phyloP scores from a whole-genome alignment of 2,888 invertebrate genomes.

The Agrypnus murinus region DNA sequence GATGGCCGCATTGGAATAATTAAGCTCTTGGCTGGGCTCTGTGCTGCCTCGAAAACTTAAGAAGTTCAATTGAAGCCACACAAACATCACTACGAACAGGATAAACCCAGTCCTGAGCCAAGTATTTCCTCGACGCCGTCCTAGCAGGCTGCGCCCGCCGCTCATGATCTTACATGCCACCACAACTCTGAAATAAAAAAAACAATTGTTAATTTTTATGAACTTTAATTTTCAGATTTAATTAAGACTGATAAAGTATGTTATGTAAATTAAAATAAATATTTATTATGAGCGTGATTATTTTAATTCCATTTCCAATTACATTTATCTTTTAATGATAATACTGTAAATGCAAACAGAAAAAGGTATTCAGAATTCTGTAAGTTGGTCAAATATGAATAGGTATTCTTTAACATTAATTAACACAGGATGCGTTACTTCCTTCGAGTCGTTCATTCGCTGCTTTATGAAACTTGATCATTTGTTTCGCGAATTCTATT shows the following conservation, averaged over 20 bases:
- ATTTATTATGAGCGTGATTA: no score
- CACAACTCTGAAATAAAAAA: constrained; percentile 37
- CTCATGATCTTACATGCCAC: constrained; percentile 68
- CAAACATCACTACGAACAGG: constrained; percentile 72
- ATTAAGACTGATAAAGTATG: neutral
- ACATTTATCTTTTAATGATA: no score
- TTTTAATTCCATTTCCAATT: no score
- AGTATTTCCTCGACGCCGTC: constrained; percentile 68
- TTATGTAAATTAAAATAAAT: no score
- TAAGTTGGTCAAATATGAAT: constrained; percentile 4
- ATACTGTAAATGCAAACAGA: neutral
- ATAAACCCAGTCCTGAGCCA: constrained; percentile 68
- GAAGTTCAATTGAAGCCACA: constrained; percentile 78
- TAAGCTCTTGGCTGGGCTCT: constrained; percentile 72
- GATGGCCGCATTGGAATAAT: constrained; percentile 86
- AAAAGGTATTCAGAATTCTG: constrained; percentile 5
- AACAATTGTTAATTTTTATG: neutral
- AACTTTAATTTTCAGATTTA: neutral
- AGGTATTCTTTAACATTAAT: constrained; percentile 18
- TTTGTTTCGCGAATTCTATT: neutral
- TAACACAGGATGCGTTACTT: constrained; percentile 22
- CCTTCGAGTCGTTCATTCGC: constrained; percentile 8
- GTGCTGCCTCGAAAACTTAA: constrained; percentile 72
- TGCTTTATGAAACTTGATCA: constrained; percentile 22
- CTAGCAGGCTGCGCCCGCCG: constrained; percentile 68